Conservation (phyloP, 1,140 invertebrate species). For the Venturia canescens region DNA sequence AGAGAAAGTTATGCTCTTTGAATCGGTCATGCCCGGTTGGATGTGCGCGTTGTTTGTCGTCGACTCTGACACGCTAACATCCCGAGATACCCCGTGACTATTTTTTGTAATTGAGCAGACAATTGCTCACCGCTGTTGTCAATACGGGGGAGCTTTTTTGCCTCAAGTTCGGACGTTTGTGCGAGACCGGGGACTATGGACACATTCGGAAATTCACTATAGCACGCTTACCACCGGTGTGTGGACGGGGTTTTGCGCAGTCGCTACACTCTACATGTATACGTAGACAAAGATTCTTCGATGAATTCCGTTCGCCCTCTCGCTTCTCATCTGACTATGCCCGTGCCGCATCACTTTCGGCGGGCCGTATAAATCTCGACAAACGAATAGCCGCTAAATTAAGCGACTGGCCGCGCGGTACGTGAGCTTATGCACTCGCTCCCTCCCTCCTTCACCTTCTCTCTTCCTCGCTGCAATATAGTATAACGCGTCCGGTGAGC, state of each 20-base stretch:
- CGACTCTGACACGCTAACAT: not conserved
- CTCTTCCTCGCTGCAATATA: constrained; percentile 28
- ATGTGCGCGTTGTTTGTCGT: not conserved
- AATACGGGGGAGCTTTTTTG: not conserved
- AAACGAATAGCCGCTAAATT: constrained; percentile 50
- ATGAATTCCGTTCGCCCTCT: not conserved
- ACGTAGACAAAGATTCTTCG: not conserved
- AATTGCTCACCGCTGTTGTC: constrained; percentile 41
- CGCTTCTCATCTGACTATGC: not conserved
- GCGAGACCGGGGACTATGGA: not conserved
- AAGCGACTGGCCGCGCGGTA: constrained; percentile 42
- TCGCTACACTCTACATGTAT: not conserved
- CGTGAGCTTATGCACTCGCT: constrained; percentile 44
- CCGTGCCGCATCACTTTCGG: constrained; percentile 34
- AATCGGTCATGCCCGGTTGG: too few relatives aligned
- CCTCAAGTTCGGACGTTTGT: not conserved
- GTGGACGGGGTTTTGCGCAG: constrained; percentile 26
- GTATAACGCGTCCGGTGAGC: constrained; percentile 7
- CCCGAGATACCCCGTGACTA: not conserved
- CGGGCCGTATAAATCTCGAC: constrained; percentile 44
- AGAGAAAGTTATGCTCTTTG: not conserved
- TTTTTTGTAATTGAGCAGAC: constrained; percentile 44
- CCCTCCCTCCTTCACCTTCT: not conserved
- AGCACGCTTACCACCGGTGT: not conserved
- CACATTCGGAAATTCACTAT: not conserved